phyloP scores from a whole-genome alignment of 2,888 invertebrate species.

The Diadromus collaris region DNA sequence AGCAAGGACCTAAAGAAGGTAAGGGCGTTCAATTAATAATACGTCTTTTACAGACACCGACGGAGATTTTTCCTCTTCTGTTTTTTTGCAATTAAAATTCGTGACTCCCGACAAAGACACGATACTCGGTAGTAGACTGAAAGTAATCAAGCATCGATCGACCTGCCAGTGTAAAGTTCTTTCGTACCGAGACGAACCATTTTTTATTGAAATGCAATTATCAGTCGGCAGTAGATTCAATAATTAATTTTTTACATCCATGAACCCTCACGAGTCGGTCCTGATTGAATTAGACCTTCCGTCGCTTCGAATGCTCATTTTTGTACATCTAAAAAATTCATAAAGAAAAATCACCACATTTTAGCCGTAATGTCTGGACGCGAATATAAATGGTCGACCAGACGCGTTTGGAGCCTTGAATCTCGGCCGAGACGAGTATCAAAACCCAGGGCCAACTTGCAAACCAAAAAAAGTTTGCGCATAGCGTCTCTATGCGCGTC shows the following conservation, averaged over 20 bases:
- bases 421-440: neutral
- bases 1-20: conserved; percentile 95
- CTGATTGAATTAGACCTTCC: neutral
- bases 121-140: neutral
- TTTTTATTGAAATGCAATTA: neutral
- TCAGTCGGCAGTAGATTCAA: neutral
- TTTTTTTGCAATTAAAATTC: conserved; percentile 22
- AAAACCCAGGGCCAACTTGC: neutral
- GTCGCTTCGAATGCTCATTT: neutral
- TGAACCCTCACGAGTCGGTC: neutral
- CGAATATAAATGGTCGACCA: conserved; percentile 19
- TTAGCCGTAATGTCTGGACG: neutral
- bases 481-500: no score
- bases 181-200: neutral
- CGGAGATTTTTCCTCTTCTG: neutral
- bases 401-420: neutral
- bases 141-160: neutral
- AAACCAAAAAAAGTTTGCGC: neutral
- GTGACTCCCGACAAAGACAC: neutral
- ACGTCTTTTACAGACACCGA: conserved; percentile 5
- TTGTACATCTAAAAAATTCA: neutral
- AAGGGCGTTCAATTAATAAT: conserved; percentile 67
- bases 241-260: neutral
- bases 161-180: neutral
- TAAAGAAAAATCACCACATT: neutral